phyloP scores from a whole-genome alignment of 2,888 invertebrate genomes.

The Pachycephus smyrnensis region DNA sequence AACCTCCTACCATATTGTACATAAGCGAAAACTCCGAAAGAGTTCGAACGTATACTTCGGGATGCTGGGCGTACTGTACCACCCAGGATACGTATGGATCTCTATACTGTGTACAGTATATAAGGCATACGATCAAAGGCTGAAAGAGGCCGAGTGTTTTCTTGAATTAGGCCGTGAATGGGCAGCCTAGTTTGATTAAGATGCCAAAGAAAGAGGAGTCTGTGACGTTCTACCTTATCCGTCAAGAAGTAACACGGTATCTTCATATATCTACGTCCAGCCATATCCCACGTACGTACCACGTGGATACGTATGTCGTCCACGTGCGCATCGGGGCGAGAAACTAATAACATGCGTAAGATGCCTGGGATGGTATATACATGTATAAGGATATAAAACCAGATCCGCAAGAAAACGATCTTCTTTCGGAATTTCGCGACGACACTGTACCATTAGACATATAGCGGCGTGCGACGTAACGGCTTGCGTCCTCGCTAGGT shows the following conservation, averaged over 20 bases:
- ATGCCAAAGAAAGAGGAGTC: constrained; percentile 53
- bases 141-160: constrained; percentile 56
- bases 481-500: neutral
- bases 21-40: neutral
- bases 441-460: neutral
- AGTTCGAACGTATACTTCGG: neutral
- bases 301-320: neutral
- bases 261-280: neutral
- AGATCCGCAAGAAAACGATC: neutral
- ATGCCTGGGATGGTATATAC: neutral
- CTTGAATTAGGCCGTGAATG: constrained; percentile 62
- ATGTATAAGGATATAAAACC: neutral
- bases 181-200: constrained; percentile 55
- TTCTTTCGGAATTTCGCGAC: neutral
- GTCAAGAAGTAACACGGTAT: neutral
- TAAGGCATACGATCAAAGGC: neutral
- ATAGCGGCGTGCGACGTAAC: neutral
- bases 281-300: neutral
- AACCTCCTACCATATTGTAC: neutral
- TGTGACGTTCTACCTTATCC: constrained; percentile 41
- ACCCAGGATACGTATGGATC: neutral
- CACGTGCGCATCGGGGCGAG: neutral
- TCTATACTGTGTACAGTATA: neutral
- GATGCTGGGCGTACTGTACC: neutral
- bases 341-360: neutral